Evolutionary conservation across 2,797 vertebrate genomes (phyloP), one percentile per base, ranked within the genome.

Genomic region (Poecilia picta): DNA sequence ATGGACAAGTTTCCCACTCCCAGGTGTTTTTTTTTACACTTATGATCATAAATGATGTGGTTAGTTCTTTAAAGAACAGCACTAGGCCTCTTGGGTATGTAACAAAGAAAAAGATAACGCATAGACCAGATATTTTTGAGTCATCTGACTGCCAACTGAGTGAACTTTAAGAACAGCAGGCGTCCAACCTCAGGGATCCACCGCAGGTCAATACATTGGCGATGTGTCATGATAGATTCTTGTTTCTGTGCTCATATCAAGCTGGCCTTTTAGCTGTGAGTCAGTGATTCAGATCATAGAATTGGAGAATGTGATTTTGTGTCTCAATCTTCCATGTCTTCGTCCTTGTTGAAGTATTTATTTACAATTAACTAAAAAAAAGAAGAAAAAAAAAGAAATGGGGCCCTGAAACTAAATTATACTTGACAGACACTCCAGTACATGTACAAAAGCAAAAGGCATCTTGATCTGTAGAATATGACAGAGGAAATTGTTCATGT

Each of bases 161-260:
- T 51, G 6, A 72, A 76, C 31, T 78, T 75, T 66, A 41, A 70
- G 68, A 78, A 43, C 89, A 2, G 23, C 75, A 25, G 87, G 91
- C 64, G 76, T 81, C 59, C 68, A 79, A 80, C 81, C 84, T 47
- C 31, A 0, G 87, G 84, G 83, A 81, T 78, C 80, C 80, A 73
- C 57, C 45, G 2, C 55, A 23, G 62, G 89, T 93, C 91, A 78
- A 92, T 93, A 93, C 83, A 93, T 93, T 5, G 91, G 80, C 88
- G 20, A 90, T 91, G 79, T 93, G 93, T 92, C 92, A 90, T 41
- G 82, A 81, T 43, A 73, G 76, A 92, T 94, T 86, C 43, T 77
- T 77, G 79, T 79, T 80, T 84, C 46, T 49, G 73, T 76, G 88
- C 83, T 91, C 85, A 90, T 80, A 86, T 92, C 88, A 87, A 77